Conservation (phyloP, 2,888 invertebrate genomes). For the Chalcis sispes region DNA sequence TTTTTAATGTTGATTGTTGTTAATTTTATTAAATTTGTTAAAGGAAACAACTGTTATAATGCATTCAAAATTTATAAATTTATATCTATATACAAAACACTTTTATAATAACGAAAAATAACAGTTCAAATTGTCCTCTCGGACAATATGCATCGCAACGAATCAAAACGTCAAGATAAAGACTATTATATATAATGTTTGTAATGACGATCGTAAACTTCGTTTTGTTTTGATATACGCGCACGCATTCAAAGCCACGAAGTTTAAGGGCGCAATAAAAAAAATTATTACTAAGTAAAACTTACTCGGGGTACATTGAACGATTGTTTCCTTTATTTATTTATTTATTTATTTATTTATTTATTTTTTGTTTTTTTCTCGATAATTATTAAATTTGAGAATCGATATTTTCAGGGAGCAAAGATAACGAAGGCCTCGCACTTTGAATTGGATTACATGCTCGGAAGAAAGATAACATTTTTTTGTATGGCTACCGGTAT, state of each 20-base stretch:
- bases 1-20: too few relatives aligned
- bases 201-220: constrained; percentile 10
- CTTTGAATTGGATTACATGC: constrained; percentile 84
- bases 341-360: too few relatives aligned
- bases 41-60: too few relatives aligned
- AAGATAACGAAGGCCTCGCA: constrained; percentile 83
- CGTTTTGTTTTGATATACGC: constrained; percentile 35
- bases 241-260: neutral
- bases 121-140: neutral
- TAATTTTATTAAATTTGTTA: too few relatives aligned
- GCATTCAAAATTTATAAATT: too few relatives aligned
- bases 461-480: constrained; percentile 86
- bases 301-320: too few relatives aligned
- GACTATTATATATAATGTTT: constrained; percentile 35
- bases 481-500: constrained; percentile 85
- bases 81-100: neutral
- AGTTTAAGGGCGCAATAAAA: neutral
- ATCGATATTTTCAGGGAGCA: constrained; percentile 79
- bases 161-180: constrained; percentile 42
- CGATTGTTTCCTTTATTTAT: too few relatives aligned
- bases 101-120: too few relatives aligned
- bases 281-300: too few relatives aligned
- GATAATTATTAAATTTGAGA: constrained; percentile 18
- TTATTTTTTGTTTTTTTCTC: too few relatives aligned
- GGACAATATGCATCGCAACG: neutral